These are phyloP conservation scores for Caenorhabditis doughertyi DNA, from an alignment of 2,888 invertebrate species.

Conservation along the genomic window DNA sequence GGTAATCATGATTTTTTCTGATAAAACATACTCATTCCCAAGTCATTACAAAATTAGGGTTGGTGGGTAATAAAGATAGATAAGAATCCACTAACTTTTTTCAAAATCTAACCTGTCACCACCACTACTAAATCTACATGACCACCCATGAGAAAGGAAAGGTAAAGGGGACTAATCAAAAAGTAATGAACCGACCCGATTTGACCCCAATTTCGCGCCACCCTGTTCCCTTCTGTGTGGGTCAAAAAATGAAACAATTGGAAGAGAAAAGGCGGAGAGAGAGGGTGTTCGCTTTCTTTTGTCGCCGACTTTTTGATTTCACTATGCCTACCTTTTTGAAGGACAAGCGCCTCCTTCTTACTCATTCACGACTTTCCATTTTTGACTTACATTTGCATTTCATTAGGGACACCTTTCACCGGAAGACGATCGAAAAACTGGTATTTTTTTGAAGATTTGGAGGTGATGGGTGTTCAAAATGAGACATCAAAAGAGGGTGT, in stretches of 20 bases:
- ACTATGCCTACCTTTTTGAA: conserved; percentile 18
- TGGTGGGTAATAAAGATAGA: not conserved
- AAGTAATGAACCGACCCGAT: conserved; percentile 60
- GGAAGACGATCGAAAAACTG: conserved; percentile 28
- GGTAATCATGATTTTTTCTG: not conserved
- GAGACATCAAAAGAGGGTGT: not conserved
- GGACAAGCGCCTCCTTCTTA: conserved; percentile 11
- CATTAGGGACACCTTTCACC: conserved; percentile 35
- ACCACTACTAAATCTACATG: conserved; percentile 44
- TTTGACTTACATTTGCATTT: conserved; percentile 56
- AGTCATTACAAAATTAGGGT: too few species aligned
- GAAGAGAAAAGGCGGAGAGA: not conserved
- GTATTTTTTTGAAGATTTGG: too few species aligned
- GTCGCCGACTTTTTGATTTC: conserved; percentile 30
- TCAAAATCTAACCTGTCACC: conserved; percentile 33
- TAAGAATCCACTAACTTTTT: conserved; percentile 1
- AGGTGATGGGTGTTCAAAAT: conserved; percentile 16
- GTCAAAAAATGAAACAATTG: conserved; percentile 57
- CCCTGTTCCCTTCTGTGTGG: not conserved
- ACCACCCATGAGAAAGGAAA: conserved; percentile 12
- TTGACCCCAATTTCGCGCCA: conserved; percentile 49
- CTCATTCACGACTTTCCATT: conserved; percentile 22
- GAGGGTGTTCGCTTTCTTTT: conserved; percentile 48
- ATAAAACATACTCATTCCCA: too few species aligned
- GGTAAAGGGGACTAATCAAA: conserved; percentile 48